Evolutionary conservation across 2,797 vertebrate genomes (phyloP), one percentile per base, ranked within the genome.

Genomic region (Sebastes itinus): DNA sequence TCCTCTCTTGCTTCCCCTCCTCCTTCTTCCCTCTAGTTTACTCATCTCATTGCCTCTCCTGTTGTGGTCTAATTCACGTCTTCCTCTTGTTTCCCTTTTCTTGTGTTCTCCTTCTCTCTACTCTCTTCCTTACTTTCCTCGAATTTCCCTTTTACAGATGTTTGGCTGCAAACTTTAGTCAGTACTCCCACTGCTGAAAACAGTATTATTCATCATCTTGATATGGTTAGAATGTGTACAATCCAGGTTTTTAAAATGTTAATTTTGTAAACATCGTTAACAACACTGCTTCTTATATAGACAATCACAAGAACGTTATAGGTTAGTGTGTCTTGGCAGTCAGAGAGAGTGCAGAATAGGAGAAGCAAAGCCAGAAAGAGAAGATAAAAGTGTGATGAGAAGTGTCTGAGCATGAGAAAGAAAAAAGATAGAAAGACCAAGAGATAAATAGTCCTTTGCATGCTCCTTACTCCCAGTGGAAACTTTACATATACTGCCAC

Each of bases 151-250:
- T 61, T 58, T 33, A 63, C 75, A 91, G 68, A 87, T 84, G 73
- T 91, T 54, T 70, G 22, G 49, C 16, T 23, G 65, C 82, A 86
- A 90, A 69, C 25, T 84, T 79, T 12, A 58, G 42, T 67, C 27
- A 27, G 20, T 16, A 2, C 54, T 56, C 27, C 6, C 16, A 28
- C 23, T 2, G 2, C 6, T 20, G 5, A 55, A 61, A 60, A 33
- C 25, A 2, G 23, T 55, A 30, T 7, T 4, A 23, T 54, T 89
- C 8, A 25, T 60, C 11, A 66, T 42, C 5, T 54, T 59, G 5
- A 54, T 10, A 18, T 27, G n/a, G 38, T 12, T 46, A 46, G 18
- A 80, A 74, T 54, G 56, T n/a, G 46, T 27, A n/a, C 27, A 67
- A 62, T 54, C 16, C 27, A 20, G 2, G 1, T 56, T 66, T 60